These are phyloP conservation scores for Automeris io DNA, from an alignment of 2,888 invertebrate species.

Conservation along the genomic window DNA sequence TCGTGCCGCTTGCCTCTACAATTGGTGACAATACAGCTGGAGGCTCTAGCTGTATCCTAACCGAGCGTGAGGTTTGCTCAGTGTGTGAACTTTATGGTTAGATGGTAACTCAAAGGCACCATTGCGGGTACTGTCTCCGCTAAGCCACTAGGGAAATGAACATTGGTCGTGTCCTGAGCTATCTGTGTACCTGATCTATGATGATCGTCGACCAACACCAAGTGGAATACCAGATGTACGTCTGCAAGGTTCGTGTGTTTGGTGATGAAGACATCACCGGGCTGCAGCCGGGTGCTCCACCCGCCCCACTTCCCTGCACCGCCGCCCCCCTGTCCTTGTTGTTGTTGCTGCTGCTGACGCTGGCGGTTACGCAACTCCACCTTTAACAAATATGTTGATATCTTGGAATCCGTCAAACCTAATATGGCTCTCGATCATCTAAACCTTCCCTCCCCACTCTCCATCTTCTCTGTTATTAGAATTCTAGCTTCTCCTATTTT, in stretches of 20 bases:
- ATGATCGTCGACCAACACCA: constrained; percentile 90
- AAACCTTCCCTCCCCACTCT: too few relatives aligned
- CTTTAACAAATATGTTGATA: constrained; percentile 18
- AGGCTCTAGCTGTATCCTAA: too few relatives aligned
- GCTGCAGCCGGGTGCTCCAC: constrained; percentile 74
- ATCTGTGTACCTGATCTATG: constrained; percentile 58
- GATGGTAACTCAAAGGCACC: constrained; percentile 1
- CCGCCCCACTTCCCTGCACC: constrained; percentile 50
- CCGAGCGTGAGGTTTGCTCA: too few relatives aligned
- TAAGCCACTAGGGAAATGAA: too few relatives aligned
- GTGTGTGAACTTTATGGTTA: neutral
- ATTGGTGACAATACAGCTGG: too few relatives aligned
- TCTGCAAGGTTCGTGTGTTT: constrained; percentile 96
- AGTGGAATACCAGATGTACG: constrained; percentile 96
- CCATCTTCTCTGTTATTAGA: too few relatives aligned
- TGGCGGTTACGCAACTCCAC: constrained; percentile 41
- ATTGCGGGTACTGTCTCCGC: too few relatives aligned
- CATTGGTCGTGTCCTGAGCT: too few relatives aligned
- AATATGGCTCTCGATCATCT: too few relatives aligned
- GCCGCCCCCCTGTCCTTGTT: constrained; percentile 79
- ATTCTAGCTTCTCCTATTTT: too few relatives aligned
- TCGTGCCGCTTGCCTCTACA: too few relatives aligned
- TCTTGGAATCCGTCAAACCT: neutral
- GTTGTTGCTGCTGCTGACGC: constrained; percentile 45
- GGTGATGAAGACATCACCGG: constrained; percentile 91